A percentile compares a stretch with the other conserved stretches of the same genome.
Conservation (phyloP, 2,797 vertebrate species). For the Leucoraja ocellata region DNA sequence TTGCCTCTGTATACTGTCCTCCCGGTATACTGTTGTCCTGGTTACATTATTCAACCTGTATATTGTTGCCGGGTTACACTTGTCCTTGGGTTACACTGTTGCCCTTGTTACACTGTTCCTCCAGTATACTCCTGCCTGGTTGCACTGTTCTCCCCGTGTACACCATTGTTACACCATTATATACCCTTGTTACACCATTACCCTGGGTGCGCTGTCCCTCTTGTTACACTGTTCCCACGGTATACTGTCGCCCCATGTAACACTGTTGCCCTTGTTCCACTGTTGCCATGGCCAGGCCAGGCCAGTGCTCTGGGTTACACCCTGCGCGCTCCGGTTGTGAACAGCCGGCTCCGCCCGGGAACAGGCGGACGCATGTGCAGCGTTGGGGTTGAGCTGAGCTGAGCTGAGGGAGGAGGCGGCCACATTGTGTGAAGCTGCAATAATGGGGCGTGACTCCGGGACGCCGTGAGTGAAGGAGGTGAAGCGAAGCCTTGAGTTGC, state of each 20-base stretch:
- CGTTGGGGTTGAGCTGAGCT: background rate
- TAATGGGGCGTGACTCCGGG: background rate
- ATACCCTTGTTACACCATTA: no score
- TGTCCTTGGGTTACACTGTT: background rate
- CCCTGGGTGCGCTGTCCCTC: no score
- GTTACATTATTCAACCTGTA: no score
- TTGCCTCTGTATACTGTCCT: no score
- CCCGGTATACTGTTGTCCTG: no score
- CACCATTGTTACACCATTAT: no score
- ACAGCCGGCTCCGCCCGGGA: background rate
- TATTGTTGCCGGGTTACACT: no score
- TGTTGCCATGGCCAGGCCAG: background rate
- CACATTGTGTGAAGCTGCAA: background rate
- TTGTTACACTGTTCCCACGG: background rate
- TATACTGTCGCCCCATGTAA: no score
- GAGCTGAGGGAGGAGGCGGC: no score
- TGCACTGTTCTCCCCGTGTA: no score
- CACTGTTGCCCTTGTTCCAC: no score
- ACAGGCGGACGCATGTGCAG: background rate
- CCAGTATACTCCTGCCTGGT: background rate
- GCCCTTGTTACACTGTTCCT: background rate
- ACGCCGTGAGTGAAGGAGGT: no score
- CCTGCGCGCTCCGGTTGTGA: background rate
- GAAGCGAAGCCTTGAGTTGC: background rate
- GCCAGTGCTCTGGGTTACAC: background rate